These are phyloP conservation scores for Mallotus villosus DNA, from an alignment of 2,797 vertebrate species.

Conservation along the genomic window DNA sequence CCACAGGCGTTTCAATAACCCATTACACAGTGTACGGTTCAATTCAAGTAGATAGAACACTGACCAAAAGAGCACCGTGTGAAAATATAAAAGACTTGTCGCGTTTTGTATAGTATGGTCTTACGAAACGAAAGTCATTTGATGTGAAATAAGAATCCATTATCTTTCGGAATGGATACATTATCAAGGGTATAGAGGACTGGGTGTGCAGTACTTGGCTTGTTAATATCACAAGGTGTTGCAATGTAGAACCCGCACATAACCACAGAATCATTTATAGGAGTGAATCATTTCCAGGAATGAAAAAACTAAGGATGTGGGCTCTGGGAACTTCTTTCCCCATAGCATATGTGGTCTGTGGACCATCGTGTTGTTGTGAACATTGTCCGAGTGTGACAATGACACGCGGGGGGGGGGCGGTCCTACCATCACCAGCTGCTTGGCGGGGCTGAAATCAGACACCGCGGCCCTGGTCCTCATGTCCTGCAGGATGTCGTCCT, in stretches of 20 bases:
- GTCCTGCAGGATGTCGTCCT: constrained; percentile 86
- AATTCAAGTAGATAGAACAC: not conserved
- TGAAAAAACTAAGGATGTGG: constrained; percentile 1
- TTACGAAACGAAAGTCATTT: not conserved
- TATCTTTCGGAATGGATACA: not conserved
- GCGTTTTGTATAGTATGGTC: too few species aligned
- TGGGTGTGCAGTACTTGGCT: not conserved
- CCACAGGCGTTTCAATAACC: not conserved
- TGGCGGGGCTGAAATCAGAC: constrained; percentile 90
- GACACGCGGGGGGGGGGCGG: constrained; percentile 31
- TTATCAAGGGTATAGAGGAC: not conserved
- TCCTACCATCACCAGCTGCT: constrained; percentile 80
- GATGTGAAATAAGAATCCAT: not conserved
- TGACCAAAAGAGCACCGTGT: not conserved
- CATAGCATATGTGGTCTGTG: constrained; percentile 29
- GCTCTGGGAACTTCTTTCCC: constrained; percentile 13
- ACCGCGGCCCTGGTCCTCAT: constrained; percentile 81
- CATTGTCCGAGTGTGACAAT: constrained; percentile 39
- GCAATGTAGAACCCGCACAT: constrained; percentile 2
- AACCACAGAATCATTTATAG: not conserved
- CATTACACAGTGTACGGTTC: not conserved
- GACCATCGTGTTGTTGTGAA: constrained; percentile 32
- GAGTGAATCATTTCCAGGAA: constrained; percentile 11
- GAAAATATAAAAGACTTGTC: too few species aligned
- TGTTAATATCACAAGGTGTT: not conserved